Conservation (phyloP, 2,113 vertebrate genomes). For the Phocoena sinus region DNA sequence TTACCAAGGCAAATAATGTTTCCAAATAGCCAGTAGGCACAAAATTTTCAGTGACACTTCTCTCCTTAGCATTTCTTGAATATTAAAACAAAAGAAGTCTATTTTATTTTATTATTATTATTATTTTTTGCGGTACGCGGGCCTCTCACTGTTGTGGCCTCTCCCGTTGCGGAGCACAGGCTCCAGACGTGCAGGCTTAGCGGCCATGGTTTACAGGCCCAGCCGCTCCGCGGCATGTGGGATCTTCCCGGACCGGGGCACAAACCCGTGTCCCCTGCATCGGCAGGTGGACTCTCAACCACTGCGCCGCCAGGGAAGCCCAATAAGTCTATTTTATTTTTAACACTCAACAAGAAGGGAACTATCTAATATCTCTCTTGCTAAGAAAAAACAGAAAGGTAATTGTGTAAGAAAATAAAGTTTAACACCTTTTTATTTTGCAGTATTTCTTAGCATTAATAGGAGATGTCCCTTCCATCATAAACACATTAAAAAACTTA, state of each 20-base stretch:
- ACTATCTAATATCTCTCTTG: not conserved
- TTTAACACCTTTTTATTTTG: not conserved
- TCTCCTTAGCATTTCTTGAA: not conserved
- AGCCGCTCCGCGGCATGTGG: accelerated
- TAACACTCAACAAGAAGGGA: not conserved
- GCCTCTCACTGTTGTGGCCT: no score
- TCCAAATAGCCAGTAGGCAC: not conserved
- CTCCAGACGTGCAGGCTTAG: no score
- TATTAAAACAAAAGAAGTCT: not conserved
- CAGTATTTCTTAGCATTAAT: not conserved
- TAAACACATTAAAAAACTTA: not conserved
- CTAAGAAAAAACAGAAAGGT: conserved; percentile 6
- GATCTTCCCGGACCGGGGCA: no score
- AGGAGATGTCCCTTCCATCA: not conserved
- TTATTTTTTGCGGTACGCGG: no score
- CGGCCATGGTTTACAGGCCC: no score
- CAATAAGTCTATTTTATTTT: not conserved
- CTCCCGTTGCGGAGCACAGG: no score
- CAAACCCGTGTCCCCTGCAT: no score
- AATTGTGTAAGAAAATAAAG: not conserved
- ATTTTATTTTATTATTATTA: not conserved
- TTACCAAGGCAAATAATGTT: not conserved
- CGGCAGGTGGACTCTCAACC: no score
- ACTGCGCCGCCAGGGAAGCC: no score
- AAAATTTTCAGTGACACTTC: not conserved